These are phyloP conservation scores for Delphinapterus leucas DNA, from an alignment of 2,113 vertebrate species.

Conservation along the genomic window DNA sequence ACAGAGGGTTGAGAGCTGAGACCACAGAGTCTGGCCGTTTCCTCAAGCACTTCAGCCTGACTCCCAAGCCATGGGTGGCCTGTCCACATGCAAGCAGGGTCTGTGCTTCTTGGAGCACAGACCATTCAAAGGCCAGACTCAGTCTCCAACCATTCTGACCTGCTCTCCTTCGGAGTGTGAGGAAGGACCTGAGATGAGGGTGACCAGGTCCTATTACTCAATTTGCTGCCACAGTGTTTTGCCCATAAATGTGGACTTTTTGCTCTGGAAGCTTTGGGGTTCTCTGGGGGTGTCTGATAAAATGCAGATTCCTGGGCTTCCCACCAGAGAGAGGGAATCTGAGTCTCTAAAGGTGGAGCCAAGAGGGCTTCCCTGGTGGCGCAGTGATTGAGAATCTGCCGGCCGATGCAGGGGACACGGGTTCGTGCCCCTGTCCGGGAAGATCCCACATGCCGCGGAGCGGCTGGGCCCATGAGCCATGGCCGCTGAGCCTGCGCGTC, in stretches of 20 bases:
- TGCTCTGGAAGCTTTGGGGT: not conserved
- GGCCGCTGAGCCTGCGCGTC: too few species aligned
- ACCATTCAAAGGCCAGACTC: not conserved
- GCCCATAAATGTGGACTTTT: not conserved
- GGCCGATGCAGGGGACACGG: too few species aligned
- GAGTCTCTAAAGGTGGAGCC: not conserved
- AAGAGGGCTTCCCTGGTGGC: not conserved
- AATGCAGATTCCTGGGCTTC: not conserved
- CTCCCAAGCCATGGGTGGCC: not conserved
- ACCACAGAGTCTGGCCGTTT: not conserved
- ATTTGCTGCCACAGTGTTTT: not conserved
- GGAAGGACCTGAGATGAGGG: not conserved
- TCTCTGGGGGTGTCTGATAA: not conserved
- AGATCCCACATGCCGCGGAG: too few species aligned
- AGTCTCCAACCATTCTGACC: too few species aligned
- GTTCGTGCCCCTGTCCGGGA: rapidly evolving
- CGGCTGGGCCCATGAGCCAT: too few species aligned
- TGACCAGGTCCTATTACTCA: not conserved
- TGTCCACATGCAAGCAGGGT: not conserved
- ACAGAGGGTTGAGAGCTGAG: not conserved
- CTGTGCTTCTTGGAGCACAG: not conserved
- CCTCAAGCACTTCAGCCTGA: not conserved
- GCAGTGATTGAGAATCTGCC: too few species aligned
- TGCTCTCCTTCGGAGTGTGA: not conserved
- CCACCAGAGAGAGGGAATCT: not conserved